Percentiles rank a stretch among this genome's conserved stretches.
phyloP scores from a whole-genome alignment of 1,140 invertebrate species.

The Kradibia gibbosae region DNA sequence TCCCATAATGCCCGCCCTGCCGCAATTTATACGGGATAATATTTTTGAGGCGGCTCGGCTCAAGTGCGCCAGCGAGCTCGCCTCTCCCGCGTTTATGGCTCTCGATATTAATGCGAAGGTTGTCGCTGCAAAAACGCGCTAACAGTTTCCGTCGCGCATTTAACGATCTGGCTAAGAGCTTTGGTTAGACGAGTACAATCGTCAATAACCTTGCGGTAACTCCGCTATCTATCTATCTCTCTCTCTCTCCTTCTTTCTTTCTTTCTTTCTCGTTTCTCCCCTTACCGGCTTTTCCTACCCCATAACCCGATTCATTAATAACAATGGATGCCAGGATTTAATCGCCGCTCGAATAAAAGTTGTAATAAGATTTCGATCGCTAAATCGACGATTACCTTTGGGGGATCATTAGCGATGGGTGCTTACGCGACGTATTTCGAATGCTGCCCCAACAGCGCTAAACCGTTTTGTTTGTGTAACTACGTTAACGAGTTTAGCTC shows the following conservation, averaged over 20 bases:
- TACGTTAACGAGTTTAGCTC: background rate
- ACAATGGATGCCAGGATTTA: background rate
- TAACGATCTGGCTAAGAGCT: no score
- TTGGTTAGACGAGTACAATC: no score
- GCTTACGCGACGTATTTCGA: background rate
- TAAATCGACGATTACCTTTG: background rate
- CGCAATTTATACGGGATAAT: background rate
- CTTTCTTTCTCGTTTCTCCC: no score
- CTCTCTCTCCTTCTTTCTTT: no score
- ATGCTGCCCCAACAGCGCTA: background rate
- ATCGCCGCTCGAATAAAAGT: background rate
- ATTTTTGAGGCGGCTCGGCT: background rate
- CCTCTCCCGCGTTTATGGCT: background rate
- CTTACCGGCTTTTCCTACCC: no score
- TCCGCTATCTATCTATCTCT: no score
- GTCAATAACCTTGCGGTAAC: no score
- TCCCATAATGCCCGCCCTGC: background rate
- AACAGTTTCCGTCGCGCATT: no score
- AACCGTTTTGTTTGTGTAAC: background rate
- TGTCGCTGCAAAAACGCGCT: background rate
- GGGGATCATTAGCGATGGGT: background rate
- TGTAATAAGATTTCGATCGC: constrained; percentile 1
- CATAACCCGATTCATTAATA: no score
- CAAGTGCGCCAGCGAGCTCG: no score
- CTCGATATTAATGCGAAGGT: background rate